Percentiles rank a stretch among this genome's conserved stretches.
phyloP scores from a whole-genome alignment of 2,113 vertebrate genomes.

The Pica pica region DNA sequence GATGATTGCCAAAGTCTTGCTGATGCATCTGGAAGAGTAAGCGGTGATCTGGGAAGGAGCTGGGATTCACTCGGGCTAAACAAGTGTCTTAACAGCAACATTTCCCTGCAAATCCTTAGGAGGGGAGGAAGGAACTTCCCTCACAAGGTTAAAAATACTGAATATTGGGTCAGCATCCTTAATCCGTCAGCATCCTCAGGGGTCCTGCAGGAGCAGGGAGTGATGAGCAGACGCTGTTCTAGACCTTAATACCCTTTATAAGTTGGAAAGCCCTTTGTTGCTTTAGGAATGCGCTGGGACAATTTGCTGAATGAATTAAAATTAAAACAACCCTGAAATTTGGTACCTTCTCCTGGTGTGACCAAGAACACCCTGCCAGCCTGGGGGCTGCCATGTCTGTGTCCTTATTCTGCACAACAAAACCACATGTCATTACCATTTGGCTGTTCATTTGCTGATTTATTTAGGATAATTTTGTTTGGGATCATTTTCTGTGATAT shows the following conservation, averaged over 20 bases:
- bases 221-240: neutral
- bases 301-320: neutral
- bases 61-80: neutral
- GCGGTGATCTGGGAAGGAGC: neutral
- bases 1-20: neutral
- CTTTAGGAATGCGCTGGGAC: neutral
- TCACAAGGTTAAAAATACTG: neutral
- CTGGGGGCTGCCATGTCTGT: neutral
- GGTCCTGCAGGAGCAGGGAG: neutral
- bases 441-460: neutral
- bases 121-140: neutral
- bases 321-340: neutral
- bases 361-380: neutral
- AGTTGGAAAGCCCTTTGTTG: neutral
- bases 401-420: neutral
- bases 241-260: neutral
- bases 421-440: fast-evolving
- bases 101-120: neutral
- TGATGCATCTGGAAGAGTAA: neutral
- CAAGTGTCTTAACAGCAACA: neutral
- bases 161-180: neutral
- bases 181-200: neutral
- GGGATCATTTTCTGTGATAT: neutral
- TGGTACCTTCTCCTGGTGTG: neutral
- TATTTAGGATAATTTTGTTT: neutral